Conservation (phyloP, 2,113 vertebrate species). For the Istiophorus platypterus region DNA sequence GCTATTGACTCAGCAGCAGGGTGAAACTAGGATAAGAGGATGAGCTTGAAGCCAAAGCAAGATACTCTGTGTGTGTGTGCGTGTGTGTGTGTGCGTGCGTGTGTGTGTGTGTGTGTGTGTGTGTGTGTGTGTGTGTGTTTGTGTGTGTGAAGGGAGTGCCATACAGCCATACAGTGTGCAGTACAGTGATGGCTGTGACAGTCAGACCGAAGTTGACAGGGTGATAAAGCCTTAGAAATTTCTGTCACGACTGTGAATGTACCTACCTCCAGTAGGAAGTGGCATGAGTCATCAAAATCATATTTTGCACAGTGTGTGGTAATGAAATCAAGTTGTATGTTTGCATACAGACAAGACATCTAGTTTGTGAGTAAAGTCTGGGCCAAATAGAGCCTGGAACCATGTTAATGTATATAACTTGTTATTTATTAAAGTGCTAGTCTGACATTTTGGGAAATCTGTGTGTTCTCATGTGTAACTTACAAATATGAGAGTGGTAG, state of each 20-base stretch:
- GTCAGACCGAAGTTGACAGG: slow-evolving; percentile 57
- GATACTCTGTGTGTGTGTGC: slow-evolving; percentile 9
- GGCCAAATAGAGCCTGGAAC: not conserved
- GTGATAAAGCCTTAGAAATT: slow-evolving; percentile 35
- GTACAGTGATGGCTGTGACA: slow-evolving; percentile 52
- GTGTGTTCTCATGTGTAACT: too few species aligned
- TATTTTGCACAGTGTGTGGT: not conserved
- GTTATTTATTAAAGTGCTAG: not conserved
- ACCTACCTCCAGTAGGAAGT: slow-evolving; percentile 14
- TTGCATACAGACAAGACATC: slow-evolving; percentile 18
- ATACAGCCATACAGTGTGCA: slow-evolving; percentile 49
- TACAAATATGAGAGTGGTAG: too few species aligned
- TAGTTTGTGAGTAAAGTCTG: not conserved
- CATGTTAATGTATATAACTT: not conserved
- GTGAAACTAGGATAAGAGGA: slow-evolving; percentile 64
- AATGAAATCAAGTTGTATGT: not conserved
- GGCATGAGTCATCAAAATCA: slow-evolving; percentile 50
- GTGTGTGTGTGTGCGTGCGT: slow-evolving; percentile 1
- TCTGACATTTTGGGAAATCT: not conserved
- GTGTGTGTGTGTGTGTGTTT: slow-evolving; percentile 7
- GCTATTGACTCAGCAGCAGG: slow-evolving; percentile 63
- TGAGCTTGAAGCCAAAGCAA: slow-evolving; percentile 47
- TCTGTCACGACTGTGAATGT: slow-evolving; percentile 14
- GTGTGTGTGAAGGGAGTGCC: slow-evolving; percentile 12
- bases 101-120: not conserved